These are phyloP conservation scores for Hippasteria phrygiana DNA, from an alignment of 53 echinoderm and acorn worm species.

Conservation along the genomic window DNA sequence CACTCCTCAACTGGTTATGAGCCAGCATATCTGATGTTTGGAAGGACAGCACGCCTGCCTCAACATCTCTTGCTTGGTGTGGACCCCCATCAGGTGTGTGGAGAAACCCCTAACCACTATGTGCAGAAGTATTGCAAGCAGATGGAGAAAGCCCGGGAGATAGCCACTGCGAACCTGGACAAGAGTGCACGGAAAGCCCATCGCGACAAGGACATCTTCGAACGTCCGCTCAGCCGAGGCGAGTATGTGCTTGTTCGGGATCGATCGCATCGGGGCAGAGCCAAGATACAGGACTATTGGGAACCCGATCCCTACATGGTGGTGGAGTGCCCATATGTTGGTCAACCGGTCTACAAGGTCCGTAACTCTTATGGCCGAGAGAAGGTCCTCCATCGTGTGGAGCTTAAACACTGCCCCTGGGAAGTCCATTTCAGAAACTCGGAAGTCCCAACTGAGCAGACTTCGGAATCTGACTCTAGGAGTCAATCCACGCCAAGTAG, in stretches of 20 bases:
- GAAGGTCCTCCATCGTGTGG: constrained; percentile 47
- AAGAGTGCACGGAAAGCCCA: constrained; percentile 8
- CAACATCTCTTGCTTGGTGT: constrained; percentile 20
- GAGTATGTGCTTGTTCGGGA: constrained; percentile 37
- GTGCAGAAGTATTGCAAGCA: neutral
- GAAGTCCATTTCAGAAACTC: constrained; percentile 1
- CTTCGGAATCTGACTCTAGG: neutral
- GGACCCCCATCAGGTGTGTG: neutral
- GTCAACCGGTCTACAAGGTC: constrained; percentile 35
- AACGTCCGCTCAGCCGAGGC: constrained; percentile 38
- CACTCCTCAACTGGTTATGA: constrained; percentile 54
- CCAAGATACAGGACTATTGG: constrained; percentile 62
- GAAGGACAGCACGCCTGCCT: constrained; percentile 10
- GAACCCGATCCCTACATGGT: constrained; percentile 48
- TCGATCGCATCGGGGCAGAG: constrained; percentile 43
- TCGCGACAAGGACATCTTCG: constrained; percentile 14
- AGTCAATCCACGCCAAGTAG: neutral
- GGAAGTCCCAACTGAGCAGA: neutral
- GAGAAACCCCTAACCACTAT: neutral
- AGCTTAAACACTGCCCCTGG: constrained; percentile 60
- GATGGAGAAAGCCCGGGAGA: neutral
- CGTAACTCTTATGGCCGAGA: neutral
- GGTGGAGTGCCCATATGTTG: constrained; percentile 15
- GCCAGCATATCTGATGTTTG: constrained; percentile 53
- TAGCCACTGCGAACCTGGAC: neutral